Base-by-base conservation (phyloP, 2,113 vertebrate genomes). In the Onychorhynchus coronatus region DNA sequence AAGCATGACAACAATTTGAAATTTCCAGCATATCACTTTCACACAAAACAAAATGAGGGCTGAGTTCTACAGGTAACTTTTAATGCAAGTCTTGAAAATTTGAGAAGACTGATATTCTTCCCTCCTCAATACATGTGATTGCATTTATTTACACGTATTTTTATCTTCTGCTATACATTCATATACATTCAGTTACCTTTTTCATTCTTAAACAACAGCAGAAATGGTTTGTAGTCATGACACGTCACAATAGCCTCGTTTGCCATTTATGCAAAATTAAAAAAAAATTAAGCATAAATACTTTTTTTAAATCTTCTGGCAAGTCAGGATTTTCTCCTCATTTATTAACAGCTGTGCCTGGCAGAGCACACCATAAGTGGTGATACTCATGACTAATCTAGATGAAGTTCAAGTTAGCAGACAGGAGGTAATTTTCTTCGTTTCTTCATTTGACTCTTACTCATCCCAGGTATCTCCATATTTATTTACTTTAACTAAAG, bases 381-480 rank as follows among this genome's bases (percentile, higher is more conserved):
- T 62, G 65, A 77, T 63, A 50, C 50, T 84, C 11, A 3, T 59
- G 62, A 94, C 89, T 93, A 91, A 85, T 91, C 75, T 47, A 90
- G 94, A 86, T 85, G 95, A 96, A 94, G 85, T 89, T 94, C 95
- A 95, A 86, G 86, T 85, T 58, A 76, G 39, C 16, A 91, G 89
- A 89, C 21, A 46, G 74, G 76, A 94, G 91, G 47, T 22, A 21
- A 77, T 66, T 71, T 85, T 88, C 97, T 97, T 96, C 96, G 39
- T 66, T 81, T 93, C 93, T 93, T 96, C 94, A 63, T 52, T 87
- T 17, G 17, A 41, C 93, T 95, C 85, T 98, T 97, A 99, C 41
- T 99, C 98, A 62, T 99, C 98, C 98, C 98, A 99, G 84, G 98
- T 91, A 92, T 99, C 99, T 93, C 99, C 98, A 20, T 99, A 99